A percentile compares a stretch with the other conserved stretches of the same genome.
These are phyloP conservation scores for Ormyrus rosae DNA, from an alignment of 2,888 invertebrate genomes.

Conservation along the genomic window DNA sequence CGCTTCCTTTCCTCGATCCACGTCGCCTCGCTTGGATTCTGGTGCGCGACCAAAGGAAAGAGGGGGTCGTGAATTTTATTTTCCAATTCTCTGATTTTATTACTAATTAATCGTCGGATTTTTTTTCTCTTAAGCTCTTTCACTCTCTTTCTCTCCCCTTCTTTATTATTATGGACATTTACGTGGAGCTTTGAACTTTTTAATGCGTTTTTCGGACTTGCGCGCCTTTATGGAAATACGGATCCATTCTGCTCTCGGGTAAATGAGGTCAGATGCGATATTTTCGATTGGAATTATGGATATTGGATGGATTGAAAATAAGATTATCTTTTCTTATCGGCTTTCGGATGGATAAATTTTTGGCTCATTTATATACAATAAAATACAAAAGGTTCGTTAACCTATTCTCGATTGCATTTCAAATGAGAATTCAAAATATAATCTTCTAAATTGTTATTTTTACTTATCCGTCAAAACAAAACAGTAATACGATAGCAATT, in stretches of 20 bases:
- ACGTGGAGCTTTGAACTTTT: constrained; percentile 42
- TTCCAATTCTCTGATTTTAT: constrained; percentile 47
- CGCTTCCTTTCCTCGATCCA: not conserved
- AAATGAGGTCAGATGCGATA: not conserved
- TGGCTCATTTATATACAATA: not conserved
- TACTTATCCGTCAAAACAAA: too few species aligned
- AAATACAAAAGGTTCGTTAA: too few species aligned
- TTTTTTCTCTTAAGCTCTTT: constrained; percentile 38
- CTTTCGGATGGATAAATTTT: not conserved
- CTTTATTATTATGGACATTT: constrained; percentile 38
- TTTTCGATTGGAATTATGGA: too few species aligned
- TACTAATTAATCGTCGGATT: constrained; percentile 51
- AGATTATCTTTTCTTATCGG: not conserved
- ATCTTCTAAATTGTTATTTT: too few species aligned
- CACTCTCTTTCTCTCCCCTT: not conserved
- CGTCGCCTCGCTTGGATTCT: constrained; percentile 4
- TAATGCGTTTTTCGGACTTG: constrained; percentile 42
- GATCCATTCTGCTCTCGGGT: not conserved
- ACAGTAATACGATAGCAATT: too few species aligned
- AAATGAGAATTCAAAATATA: too few species aligned
- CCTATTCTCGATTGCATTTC: too few species aligned
- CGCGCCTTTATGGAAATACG: not conserved
- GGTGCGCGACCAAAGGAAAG: constrained; percentile 10
- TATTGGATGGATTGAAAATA: too few species aligned
- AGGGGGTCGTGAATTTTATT: constrained; percentile 41